A percentile compares a stretch with the other conserved stretches of the same genome.
Evolutionary conservation across 2,888 invertebrate genomes (phyloP).

Genomic region (Scaptomyza tumidula): DNA sequence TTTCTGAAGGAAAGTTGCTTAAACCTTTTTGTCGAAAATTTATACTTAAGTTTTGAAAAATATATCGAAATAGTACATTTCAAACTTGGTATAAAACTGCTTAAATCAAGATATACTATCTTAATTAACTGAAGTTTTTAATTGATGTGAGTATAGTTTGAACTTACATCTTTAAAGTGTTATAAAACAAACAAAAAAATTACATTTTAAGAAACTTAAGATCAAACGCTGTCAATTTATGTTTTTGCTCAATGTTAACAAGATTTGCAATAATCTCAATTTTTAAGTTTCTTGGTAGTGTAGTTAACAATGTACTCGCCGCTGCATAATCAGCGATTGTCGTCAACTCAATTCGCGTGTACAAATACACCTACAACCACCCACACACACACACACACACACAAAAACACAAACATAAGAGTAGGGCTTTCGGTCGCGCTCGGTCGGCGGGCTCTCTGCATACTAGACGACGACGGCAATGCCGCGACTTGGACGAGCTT

Average conservation of each 20-base stretch:
- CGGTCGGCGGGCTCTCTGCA: constrained; percentile 46
- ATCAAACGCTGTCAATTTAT: too few species aligned
- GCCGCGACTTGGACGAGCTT: constrained; percentile 64
- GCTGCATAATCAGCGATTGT: constrained; percentile 35
- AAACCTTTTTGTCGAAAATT: not conserved
- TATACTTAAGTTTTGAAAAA: not conserved
- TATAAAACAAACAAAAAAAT: too few species aligned
- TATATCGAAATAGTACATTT: too few species aligned
- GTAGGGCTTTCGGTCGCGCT: constrained; percentile 22
- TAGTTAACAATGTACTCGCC: constrained; percentile 43
- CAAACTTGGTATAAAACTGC: too few species aligned
- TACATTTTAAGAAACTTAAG: too few species aligned
- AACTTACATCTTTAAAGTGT: too few species aligned
- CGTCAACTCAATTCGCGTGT: constrained; percentile 75
- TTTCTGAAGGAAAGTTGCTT: not conserved
- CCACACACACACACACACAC: constrained; percentile 18
- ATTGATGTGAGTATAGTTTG: too few species aligned
- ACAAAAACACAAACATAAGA: not conserved
- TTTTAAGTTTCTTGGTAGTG: constrained; percentile 22
- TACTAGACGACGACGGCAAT: constrained; percentile 37
- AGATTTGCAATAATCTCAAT: too few species aligned
- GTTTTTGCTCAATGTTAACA: too few species aligned
- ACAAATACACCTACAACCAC: constrained; percentile 29
- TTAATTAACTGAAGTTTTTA: too few species aligned
- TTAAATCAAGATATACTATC: too few species aligned